Percentiles rank a stretch among this genome's conserved stretches.
These are phyloP conservation scores for Zalophus californianus DNA, from an alignment of 2,797 vertebrate species.

Conservation along the genomic window DNA sequence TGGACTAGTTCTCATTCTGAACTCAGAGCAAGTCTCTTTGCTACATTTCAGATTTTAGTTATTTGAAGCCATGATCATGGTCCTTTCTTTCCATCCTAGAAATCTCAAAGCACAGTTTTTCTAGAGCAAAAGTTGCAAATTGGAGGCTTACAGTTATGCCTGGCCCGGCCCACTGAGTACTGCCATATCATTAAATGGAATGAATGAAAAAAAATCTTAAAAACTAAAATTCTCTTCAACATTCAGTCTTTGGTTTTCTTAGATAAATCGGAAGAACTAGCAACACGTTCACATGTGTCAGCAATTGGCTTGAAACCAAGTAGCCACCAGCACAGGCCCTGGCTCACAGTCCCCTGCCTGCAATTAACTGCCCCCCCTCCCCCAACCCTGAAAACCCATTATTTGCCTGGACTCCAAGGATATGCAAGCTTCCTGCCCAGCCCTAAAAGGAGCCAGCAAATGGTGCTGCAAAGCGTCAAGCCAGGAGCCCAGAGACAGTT, in stretches of 20 bases:
- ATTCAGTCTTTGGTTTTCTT: background rate
- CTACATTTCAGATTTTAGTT: background rate
- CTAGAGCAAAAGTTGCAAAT: background rate
- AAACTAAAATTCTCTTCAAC: background rate
- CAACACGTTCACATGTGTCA: background rate
- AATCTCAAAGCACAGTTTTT: slow-evolving; percentile 37
- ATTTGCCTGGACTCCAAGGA: background rate
- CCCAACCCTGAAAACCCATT: background rate
- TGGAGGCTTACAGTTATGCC: background rate
- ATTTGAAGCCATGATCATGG: background rate
- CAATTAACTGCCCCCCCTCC: background rate
- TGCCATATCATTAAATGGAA: slow-evolving; percentile 4
- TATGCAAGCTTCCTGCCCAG: background rate
- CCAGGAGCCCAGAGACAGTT: background rate
- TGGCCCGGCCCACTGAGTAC: background rate
- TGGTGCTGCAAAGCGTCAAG: background rate
- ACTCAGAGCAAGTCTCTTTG: background rate
- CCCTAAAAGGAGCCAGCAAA: background rate
- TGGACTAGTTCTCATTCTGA: background rate
- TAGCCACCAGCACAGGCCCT: background rate
- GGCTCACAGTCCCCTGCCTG: background rate
- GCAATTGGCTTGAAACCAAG: background rate
- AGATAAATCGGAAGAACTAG: background rate
- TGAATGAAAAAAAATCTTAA: background rate
- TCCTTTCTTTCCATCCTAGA: background rate